Evolutionary conservation across 1,140 invertebrate species (phyloP).

Genomic region (Drosophila setifemur): DNA sequence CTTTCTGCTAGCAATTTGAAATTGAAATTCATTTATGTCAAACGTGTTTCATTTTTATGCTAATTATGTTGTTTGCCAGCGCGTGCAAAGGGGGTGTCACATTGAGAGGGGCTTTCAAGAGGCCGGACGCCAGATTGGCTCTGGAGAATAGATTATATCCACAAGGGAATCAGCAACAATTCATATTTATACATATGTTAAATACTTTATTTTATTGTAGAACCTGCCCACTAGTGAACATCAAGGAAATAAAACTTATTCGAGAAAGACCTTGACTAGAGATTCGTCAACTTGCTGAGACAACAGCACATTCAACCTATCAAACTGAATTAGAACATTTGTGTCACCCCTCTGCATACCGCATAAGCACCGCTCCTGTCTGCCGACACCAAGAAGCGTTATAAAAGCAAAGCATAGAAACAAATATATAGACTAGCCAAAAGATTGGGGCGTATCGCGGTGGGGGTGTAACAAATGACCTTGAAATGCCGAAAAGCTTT

Average conservation of each 20-base stretch:
- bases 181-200: not conserved
- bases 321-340: constrained; percentile 58
- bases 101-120: not conserved
- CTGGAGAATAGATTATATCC: constrained; percentile 3
- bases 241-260: constrained; percentile 42
- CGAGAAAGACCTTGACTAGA: constrained; percentile 24
- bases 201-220: not conserved
- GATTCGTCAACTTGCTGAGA: constrained; percentile 8
- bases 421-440: constrained; percentile 14
- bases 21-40: constrained; percentile 68
- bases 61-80: constrained; percentile 56
- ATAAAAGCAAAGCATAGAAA: constrained; percentile 17
- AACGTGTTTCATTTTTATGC: constrained; percentile 67
- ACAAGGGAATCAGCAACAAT: constrained; percentile 4
- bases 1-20: constrained; percentile 41
- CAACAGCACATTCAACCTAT: constrained; percentile 31
- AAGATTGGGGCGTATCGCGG: not conserved
- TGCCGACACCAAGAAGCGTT: constrained; percentile 51
- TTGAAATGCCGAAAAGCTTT: constrained; percentile 65
- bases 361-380: not conserved
- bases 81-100: constrained; percentile 4
- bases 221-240: not conserved
- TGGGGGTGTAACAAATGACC: constrained; percentile 44
- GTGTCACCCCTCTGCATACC: not conserved
- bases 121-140: constrained; percentile 15